These are phyloP conservation scores for Acrobasis repandana DNA, from an alignment of 2,888 invertebrate species.

Conservation along the genomic window DNA sequence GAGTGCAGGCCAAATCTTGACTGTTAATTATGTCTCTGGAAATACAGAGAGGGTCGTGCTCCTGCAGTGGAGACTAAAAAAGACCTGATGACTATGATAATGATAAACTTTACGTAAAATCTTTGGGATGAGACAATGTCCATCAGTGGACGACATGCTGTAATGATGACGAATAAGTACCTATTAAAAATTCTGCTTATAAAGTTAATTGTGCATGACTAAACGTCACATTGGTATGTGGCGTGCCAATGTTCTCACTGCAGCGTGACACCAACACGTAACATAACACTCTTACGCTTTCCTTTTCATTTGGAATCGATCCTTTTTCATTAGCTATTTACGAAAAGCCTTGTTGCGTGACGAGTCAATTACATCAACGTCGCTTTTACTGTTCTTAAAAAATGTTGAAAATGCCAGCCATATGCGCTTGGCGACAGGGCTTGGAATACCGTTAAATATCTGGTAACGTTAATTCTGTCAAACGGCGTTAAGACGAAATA, in stretches of 20 bases:
- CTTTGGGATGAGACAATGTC: no score
- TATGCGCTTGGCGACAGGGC: no score
- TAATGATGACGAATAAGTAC: neutral
- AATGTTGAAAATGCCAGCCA: neutral
- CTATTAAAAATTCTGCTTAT: neutral
- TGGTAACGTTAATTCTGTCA: no score
- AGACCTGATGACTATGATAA: no score
- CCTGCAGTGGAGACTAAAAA: no score
- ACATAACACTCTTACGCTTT: slow-evolving; percentile 4
- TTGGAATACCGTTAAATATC: no score
- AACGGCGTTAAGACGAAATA: no score
- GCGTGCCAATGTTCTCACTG: slow-evolving; percentile 2
- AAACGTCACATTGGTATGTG: slow-evolving; percentile 5
- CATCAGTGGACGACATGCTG: no score
- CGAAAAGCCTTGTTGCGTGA: slow-evolving; percentile 10
- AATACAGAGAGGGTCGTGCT: no score
- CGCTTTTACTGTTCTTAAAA: neutral
- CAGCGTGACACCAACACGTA: slow-evolving; percentile 3
- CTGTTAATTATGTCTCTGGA: no score
- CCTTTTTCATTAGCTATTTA: slow-evolving; percentile 13
- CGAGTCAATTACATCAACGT: slow-evolving; percentile 12
- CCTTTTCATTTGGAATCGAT: slow-evolving; percentile 15
- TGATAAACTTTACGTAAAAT: no score
- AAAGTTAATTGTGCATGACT: slow-evolving; percentile 1
- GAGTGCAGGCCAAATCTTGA: no score